Evolutionary conservation across 1,140 invertebrate species (phyloP).

Genomic region (Sesamia nonagrioides): DNA sequence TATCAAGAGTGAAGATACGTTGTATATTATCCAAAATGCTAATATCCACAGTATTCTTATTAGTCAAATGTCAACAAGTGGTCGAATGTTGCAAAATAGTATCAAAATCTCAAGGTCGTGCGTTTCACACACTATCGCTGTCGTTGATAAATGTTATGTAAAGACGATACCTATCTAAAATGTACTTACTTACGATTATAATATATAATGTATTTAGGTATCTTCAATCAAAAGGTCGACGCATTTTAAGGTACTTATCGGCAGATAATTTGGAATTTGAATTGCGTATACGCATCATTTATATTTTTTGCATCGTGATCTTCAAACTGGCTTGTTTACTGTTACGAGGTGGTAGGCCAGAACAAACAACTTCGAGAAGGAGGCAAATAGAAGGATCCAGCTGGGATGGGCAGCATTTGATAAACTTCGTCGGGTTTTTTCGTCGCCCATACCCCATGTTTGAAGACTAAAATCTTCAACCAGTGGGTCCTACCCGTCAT

Average conservation of each 20-base stretch:
- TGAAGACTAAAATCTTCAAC: too few relatives aligned
- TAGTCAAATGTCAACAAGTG: slow-evolving; percentile 13
- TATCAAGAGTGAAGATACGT: not conserved
- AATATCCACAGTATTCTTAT: not conserved
- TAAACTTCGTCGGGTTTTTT: too few relatives aligned
- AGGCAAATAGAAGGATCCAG: too few relatives aligned
- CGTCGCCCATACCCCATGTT: too few relatives aligned
- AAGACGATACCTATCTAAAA: slow-evolving; percentile 14
- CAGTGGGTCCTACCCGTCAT: too few relatives aligned
- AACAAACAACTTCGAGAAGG: too few relatives aligned
- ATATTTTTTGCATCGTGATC: too few relatives aligned
- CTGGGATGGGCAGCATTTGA: too few relatives aligned
- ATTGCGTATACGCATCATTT: too few relatives aligned
- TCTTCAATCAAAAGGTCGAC: not conserved
- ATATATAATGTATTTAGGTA: not conserved
- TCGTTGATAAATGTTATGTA: slow-evolving; percentile 25
- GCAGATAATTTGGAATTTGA: not conserved
- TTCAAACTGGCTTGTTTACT: too few relatives aligned
- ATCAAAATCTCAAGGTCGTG: not conserved
- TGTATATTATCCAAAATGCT: not conserved
- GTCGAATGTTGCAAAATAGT: slow-evolving; percentile 24
- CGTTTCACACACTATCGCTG: slow-evolving; percentile 4
- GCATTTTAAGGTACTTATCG: not conserved
- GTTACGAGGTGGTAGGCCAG: too few relatives aligned
- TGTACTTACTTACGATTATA: not conserved